Evolutionary conservation across 2,797 vertebrate species (phyloP).

Genomic region (Bradypodion pumilum): DNA sequence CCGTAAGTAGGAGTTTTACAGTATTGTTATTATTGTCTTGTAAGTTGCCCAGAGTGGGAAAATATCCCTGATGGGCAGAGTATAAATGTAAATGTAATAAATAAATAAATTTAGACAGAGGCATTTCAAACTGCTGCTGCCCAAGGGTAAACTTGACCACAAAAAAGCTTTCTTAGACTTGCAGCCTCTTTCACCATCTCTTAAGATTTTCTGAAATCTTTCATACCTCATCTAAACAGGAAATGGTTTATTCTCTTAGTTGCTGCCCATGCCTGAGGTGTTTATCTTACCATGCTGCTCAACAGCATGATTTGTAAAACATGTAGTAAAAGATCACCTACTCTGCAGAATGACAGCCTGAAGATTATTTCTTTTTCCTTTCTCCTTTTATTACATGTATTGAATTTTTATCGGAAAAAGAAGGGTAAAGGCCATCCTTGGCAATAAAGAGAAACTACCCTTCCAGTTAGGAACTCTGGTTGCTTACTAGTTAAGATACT

Average conservation of each 20-base stretch:
- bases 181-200: constrained; percentile 40
- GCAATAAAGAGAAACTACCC: too few species aligned
- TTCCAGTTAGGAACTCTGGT: too few species aligned
- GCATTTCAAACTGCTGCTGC: not conserved
- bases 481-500: too few species aligned
- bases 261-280: constrained; percentile 57
- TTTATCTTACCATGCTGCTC: constrained; percentile 54
- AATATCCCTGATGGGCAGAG: too few species aligned
- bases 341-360: constrained; percentile 49
- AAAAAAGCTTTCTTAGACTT: constrained; percentile 61
- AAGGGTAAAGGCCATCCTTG: not conserved
- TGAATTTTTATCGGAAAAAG: not conserved
- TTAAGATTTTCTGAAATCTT: constrained; percentile 66
- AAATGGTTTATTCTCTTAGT: constrained; percentile 72
- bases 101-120: not conserved
- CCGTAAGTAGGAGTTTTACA: too few species aligned
- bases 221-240: constrained; percentile 69
- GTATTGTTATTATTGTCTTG: too few species aligned
- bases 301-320: constrained; percentile 65
- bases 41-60: too few species aligned
- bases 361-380: constrained; percentile 23
- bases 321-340: constrained; percentile 63
- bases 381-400: not conserved
- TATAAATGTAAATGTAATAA: too few species aligned
- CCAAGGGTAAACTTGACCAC: not conserved